Conservation (phyloP, 92 coral and sea anemone genomes). For the Pocillopora meandrina region DNA sequence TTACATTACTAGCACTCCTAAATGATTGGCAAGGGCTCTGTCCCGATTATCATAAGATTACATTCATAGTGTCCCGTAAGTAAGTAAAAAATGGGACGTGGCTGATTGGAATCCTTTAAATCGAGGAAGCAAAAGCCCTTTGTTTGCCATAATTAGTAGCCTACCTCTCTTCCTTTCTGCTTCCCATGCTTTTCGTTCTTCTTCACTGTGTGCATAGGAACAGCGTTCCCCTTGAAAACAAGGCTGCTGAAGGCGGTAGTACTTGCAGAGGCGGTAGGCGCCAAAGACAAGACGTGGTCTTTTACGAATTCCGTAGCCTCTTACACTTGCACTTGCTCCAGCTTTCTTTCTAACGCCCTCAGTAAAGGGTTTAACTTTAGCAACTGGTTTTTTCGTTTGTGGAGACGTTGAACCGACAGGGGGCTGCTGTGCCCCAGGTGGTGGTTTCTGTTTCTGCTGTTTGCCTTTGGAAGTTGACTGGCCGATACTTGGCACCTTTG, state of each 20-base stretch:
- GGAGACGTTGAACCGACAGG: neutral
- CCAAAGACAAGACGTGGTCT: constrained; percentile 1
- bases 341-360: neutral
- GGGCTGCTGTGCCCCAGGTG: neutral
- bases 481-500: constrained; percentile 10
- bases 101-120: too few species aligned
- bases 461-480: neutral
- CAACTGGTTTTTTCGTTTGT: neutral
- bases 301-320: neutral
- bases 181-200: constrained; percentile 29
- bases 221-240: constrained; percentile 21
- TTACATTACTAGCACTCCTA: too few species aligned
- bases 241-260: neutral
- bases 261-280: constrained; percentile 12
- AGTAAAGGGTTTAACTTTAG: neutral
- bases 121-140: too few species aligned
- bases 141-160: neutral
- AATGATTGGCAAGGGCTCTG: too few species aligned
- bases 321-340: neutral
- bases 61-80: too few species aligned
- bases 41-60: too few species aligned
- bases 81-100: too few species aligned
- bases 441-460: neutral
- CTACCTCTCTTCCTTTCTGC: constrained; percentile 27
- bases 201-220: constrained; percentile 28